Conservation (phyloP, 2,797 vertebrate species). For the Gobio occitaniae region DNA sequence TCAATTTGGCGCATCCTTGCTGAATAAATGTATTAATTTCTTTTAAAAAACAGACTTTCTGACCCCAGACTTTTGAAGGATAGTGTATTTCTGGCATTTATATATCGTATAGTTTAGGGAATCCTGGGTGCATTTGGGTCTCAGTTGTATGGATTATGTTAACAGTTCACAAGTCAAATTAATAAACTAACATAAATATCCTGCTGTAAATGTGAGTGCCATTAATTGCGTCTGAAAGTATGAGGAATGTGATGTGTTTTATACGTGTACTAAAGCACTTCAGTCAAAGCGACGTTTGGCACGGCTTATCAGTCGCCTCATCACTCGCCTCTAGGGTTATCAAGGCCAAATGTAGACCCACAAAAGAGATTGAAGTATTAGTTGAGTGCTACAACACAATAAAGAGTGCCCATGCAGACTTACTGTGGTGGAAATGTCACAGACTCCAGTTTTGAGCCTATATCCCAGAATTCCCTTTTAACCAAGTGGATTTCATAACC, state of each 20-base stretch:
- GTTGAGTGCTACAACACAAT: slow-evolving; percentile 3
- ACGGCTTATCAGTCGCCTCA: neutral
- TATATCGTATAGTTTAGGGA: neutral
- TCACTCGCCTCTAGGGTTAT: slow-evolving; percentile 19
- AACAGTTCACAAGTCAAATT: slow-evolving; percentile 11
- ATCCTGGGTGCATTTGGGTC: neutral
- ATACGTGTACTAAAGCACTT: neutral
- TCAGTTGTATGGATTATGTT: neutral
- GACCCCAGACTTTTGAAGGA: neutral
- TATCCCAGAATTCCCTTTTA: slow-evolving; percentile 21
- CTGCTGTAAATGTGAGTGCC: neutral
- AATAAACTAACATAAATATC: neutral
- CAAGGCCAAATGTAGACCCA: slow-evolving; percentile 15
- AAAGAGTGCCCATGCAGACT: slow-evolving; percentile 60
- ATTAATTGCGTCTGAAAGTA: neutral
- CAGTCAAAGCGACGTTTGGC: neutral
- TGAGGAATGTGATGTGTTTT: neutral
- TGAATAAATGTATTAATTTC: too few relatives aligned
- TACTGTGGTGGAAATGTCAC: slow-evolving; percentile 51
- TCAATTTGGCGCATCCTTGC: too few relatives aligned
- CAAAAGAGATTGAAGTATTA: neutral
- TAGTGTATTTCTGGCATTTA: neutral
- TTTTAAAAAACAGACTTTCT: too few relatives aligned
- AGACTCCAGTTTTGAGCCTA: slow-evolving; percentile 54
- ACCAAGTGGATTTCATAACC: slow-evolving; percentile 5